These are phyloP conservation scores for Isotomurus palustris DNA, from an alignment of 2,888 invertebrate species.

Conservation along the genomic window DNA sequence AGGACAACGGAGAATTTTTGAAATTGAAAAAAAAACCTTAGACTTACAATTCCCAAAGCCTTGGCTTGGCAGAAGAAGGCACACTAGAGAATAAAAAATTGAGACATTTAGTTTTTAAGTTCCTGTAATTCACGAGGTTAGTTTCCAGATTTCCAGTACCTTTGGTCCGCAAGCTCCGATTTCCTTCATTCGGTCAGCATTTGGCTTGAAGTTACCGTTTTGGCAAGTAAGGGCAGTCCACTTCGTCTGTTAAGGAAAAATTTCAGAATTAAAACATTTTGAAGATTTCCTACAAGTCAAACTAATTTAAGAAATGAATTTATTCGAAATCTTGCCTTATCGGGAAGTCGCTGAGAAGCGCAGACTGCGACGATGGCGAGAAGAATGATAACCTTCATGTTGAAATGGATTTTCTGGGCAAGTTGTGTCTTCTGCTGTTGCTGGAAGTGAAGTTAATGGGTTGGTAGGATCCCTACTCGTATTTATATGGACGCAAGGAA, in stretches of 20 bases:
- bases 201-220: not conserved
- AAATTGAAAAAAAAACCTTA: not conserved
- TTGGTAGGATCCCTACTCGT: too few species aligned
- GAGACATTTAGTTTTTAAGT: not conserved
- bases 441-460: too few species aligned
- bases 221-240: slow-evolving; percentile 3
- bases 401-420: too few species aligned
- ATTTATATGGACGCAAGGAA: too few species aligned
- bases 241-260: not conserved
- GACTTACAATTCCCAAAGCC: slow-evolving; percentile 4
- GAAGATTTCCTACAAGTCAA: not conserved
- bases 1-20: not conserved
- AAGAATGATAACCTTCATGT: not conserved
- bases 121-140: not conserved
- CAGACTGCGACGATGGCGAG: not conserved
- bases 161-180: slow-evolving; percentile 11
- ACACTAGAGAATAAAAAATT: slow-evolving; percentile 5
- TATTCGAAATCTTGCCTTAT: too few species aligned
- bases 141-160: not conserved
- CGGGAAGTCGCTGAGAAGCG: too few species aligned
- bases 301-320: not conserved
- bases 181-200: slow-evolving; percentile 7
- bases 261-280: too few species aligned
- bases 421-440: too few species aligned
- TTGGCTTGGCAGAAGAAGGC: slow-evolving; percentile 1